Percentiles rank a stretch among this genome's conserved stretches.
phyloP scores from a whole-genome alignment of 2,888 invertebrate species.

The Hartigia nigra region DNA sequence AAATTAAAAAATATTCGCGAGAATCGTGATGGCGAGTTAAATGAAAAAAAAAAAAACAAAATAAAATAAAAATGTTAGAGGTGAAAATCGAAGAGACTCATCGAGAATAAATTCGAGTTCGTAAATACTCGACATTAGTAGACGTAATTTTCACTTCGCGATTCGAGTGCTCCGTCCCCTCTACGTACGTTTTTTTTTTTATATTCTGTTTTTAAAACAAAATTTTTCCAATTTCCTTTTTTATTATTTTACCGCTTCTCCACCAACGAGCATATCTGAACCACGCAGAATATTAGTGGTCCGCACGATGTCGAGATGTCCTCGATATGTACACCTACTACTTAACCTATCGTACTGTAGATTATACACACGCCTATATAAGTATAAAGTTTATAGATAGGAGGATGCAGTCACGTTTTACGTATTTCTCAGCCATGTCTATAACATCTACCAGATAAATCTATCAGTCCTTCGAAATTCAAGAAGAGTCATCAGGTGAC shows the following conservation, averaged over 20 bases:
- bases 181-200: not conserved
- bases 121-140: not conserved
- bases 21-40: not conserved
- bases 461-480: not conserved
- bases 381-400: not conserved
- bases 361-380: constrained; percentile 1
- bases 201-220: too few relatives aligned
- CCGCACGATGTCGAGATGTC: not conserved
- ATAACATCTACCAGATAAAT: not conserved
- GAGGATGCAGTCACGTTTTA: constrained; percentile 1
- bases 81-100: not conserved
- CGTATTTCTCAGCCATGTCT: not conserved
- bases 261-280: not conserved
- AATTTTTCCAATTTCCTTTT: not conserved
- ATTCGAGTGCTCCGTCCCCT: not conserved
- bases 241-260: not conserved
- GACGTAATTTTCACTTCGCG: not conserved
- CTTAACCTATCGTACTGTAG: constrained; percentile 3
- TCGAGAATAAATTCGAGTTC: not conserved
- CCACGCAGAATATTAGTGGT: not conserved
- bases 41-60: not conserved
- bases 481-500: not conserved
- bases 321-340: constrained; percentile 6
- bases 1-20: not conserved
- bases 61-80: not conserved